Evolutionary conservation across 2,797 vertebrate species (phyloP), one percentile per base, ranked within the genome.

Genomic region (Taeniopygia guttata): DNA sequence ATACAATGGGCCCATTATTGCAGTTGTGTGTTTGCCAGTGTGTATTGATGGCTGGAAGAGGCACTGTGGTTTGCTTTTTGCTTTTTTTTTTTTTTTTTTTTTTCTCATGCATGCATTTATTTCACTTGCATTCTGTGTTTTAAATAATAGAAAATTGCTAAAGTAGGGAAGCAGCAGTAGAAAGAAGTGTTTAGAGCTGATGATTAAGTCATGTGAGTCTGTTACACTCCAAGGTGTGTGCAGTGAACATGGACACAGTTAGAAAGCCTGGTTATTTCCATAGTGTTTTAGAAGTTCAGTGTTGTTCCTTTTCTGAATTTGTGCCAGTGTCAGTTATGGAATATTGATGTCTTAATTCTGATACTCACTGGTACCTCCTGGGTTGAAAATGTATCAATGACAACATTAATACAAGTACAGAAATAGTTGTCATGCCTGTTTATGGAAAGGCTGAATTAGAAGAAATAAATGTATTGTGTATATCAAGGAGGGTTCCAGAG

Each of bases 1-100:
- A 70, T 86, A 76, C 95, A 94, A 96, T 84, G 74, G 74, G 81
- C 84, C 84, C 73, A 70, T 97, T 97, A 97, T 95, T 95, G 49
- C 75, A 86, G 70, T 86, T 94, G 88, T 94, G 84, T 95, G 34
- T 97, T 97, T 94, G 74, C 84, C 88, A 83, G 67, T 6, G 3
- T 82, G 76, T 93, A 93, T 93, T 93, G 91, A 94, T 93, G 49
- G 59, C 88, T 96, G 85, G 56, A 89, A 93, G 69, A 77, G 30
- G 42, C 58, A 76, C 68, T 93, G 45, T 90, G 21, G 10, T 38
- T 11, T 40, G 38, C 38, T 38, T 38, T 38, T 38, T 38, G 9
- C 36, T n/a, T 38, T 38, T 38, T 38, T 38, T 38, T 38, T 38
- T 38, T 38, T 38, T 40, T 2, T 38, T 84, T 49, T 76, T 93